phyloP scores from a whole-genome alignment of 1,140 invertebrate genomes.

The Heterodera schachtii region DNA sequence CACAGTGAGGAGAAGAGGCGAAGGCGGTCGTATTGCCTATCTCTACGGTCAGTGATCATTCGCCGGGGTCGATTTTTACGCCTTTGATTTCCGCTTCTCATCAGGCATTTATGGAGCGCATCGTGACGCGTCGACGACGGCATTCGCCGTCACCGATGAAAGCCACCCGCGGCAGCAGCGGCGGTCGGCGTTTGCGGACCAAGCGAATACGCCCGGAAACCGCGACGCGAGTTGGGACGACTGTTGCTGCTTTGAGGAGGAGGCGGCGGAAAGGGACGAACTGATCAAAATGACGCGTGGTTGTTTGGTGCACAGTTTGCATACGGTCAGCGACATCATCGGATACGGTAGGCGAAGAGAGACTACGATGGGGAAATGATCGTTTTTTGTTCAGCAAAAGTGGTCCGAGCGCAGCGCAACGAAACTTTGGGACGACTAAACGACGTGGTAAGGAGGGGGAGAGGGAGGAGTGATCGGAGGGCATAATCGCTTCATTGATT shows the following conservation, averaged over 20 bases:
- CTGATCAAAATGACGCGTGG: not conserved
- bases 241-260: conserved; percentile 22
- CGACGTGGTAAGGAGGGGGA: not conserved
- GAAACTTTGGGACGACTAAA: conserved; percentile 28
- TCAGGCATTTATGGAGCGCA: conserved; percentile 12
- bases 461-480: too few species aligned
- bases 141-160: not conserved
- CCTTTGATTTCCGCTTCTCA: not conserved
- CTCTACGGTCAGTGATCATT: conserved; percentile 1
- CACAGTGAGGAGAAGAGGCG: conserved; percentile 9
- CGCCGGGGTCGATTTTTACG: not conserved
- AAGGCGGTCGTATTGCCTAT: conserved; percentile 17
- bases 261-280: conserved; percentile 5
- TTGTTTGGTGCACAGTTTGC: conserved; percentile 8
- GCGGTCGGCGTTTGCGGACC: not conserved
- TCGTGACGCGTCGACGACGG: not conserved
- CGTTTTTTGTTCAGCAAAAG: conserved; percentile 4
- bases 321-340: conserved; percentile 24
- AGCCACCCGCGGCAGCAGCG: not conserved
- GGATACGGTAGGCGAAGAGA: conserved; percentile 17
- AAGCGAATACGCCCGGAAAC: not conserved
- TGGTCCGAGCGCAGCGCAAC: conserved; percentile 26
- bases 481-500: not conserved
- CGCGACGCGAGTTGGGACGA: not conserved
- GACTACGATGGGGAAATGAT: not conserved